Base-by-base conservation (phyloP, 2,113 vertebrate genomes). In the Tympanuchus pallidicinctus region DNA sequence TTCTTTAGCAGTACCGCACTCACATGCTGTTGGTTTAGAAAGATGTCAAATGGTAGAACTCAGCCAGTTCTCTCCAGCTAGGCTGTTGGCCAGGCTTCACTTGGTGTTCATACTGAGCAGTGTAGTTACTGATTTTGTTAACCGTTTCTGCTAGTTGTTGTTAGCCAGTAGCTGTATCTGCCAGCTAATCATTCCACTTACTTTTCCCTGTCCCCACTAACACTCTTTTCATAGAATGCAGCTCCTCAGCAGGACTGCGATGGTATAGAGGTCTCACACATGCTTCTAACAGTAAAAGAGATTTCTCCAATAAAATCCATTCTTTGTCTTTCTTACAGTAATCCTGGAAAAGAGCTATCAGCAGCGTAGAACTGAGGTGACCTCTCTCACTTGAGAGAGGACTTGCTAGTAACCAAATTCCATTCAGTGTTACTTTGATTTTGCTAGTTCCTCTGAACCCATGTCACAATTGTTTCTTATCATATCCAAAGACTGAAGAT, bases 81-180 rank as follows among this genome's bases (percentile, higher is more conserved):
- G 17, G 14, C 50, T 0, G 1, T 22, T 82, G 54, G 16, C 7
- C 47, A 40, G 17, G 34, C 0, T 1, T 50, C 21, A 16, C 13
- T 15, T 47, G 10, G 4, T 65, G 19, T 28, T 91, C 32, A 56
- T 11, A 10, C 43, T 38, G 54, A 88, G 50, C 15, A 43, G 13
- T 21, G 72, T 28, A 47, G 2, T 15, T 42, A n/a, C 7, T n/a
- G 21, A 18, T 85, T 63, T 47, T 82, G 11, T 67, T 65, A 34
- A 22, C 34, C 11, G 6, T 21, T 79, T 11, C 28, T 79, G 3
- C 22, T 56, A 28, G 43, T 17, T 50, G 7, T 67, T 74, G 21
- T 6, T 82, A 74, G 27, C 36, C 38, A 47, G 21, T 13, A 60
- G 25, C 8, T 5, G 11, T 11, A 22, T 8, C 13, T 69, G 24